phyloP scores from a whole-genome alignment of 2,113 vertebrate genomes.

The Melospiza georgiana region DNA sequence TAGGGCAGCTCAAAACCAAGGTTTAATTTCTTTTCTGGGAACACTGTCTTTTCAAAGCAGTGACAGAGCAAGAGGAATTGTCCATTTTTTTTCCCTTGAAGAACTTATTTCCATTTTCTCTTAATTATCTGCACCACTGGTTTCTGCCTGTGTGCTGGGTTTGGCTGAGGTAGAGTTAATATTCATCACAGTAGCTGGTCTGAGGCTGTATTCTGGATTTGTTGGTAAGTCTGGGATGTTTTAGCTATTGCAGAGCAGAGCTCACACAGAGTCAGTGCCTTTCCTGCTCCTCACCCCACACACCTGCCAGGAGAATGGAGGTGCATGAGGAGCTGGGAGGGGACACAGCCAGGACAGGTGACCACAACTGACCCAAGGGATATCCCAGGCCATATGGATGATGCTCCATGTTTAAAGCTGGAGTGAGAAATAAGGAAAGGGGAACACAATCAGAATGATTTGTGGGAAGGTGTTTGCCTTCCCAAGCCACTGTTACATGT shows the following conservation, averaged over 20 bases:
- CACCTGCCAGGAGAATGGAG: background rate
- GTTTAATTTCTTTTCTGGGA: background rate
- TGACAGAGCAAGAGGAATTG: background rate
- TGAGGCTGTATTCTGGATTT: background rate
- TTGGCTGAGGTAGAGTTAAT: background rate
- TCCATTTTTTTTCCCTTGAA: background rate
- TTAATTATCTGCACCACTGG: slow-evolving; percentile 10
- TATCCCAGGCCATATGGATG: rapidly evolving
- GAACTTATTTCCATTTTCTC: background rate
- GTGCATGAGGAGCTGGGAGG: background rate
- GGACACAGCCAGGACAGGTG: background rate
- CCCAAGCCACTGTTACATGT: background rate
- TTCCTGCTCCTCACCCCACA: background rate
- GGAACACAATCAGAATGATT: background rate
- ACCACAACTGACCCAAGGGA: background rate
- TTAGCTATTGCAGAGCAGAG: background rate
- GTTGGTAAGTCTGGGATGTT: background rate
- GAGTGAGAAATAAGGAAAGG: background rate
- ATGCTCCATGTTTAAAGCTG: background rate
- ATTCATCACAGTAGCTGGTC: background rate
- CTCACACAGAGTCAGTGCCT: background rate
- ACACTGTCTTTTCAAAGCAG: background rate
- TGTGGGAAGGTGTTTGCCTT: background rate
- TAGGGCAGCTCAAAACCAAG: background rate
- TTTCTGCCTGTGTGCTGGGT: background rate